Evolutionary conservation across 2,888 invertebrate species (phyloP).

Genomic region (Ophioninae sp.): DNA sequence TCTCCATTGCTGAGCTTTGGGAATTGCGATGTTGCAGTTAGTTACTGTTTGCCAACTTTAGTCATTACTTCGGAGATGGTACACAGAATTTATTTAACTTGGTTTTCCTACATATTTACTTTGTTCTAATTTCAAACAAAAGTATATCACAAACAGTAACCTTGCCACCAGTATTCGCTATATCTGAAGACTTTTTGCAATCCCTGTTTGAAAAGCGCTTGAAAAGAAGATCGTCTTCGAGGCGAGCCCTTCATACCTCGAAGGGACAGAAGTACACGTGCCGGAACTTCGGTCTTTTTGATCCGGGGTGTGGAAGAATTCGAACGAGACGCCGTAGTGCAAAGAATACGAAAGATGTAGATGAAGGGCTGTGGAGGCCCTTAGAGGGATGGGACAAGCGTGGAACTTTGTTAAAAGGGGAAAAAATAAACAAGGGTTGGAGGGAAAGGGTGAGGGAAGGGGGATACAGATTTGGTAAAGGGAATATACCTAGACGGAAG

Average conservation of each 20-base stretch:
- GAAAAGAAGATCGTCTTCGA: too few relatives aligned
- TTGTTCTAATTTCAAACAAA: too few relatives aligned
- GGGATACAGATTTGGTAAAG: slow-evolving; percentile 32
- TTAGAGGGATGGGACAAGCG: neutral
- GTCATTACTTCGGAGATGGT: too few relatives aligned
- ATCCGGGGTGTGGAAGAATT: slow-evolving; percentile 11
- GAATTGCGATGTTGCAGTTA: too few relatives aligned
- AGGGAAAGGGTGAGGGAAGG: neutral
- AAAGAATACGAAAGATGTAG: slow-evolving; percentile 36
- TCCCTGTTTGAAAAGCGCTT: too few relatives aligned
- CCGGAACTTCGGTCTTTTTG: slow-evolving; percentile 22
- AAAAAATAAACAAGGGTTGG: slow-evolving; percentile 1
- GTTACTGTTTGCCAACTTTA: too few relatives aligned
- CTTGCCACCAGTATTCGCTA: too few relatives aligned
- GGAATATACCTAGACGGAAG: slow-evolving; percentile 43
- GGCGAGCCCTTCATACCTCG: neutral
- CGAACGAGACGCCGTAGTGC: neutral
- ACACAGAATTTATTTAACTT: too few relatives aligned
- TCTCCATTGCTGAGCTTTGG: too few relatives aligned
- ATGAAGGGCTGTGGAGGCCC: slow-evolving; percentile 16
- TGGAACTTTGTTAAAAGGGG: slow-evolving; percentile 11
- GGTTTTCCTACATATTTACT: too few relatives aligned
- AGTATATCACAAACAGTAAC: too few relatives aligned
- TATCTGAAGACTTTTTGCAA: too few relatives aligned
- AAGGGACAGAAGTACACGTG: slow-evolving; percentile 2